Evolutionary conservation across 2,888 invertebrate genomes (phyloP).

Genomic region (Drosophila nigricruria): DNA sequence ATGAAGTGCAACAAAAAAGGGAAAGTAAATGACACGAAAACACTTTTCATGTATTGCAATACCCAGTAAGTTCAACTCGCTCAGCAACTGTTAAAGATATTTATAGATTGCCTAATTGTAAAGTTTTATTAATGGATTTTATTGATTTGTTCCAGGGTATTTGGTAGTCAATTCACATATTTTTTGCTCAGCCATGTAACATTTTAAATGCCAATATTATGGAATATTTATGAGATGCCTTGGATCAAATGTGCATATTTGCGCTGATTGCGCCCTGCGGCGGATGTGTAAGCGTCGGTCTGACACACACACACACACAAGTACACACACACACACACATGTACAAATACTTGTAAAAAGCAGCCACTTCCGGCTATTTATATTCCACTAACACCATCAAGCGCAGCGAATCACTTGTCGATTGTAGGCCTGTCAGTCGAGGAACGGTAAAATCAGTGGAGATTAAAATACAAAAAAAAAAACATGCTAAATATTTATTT

Average conservation of each 20-base stretch:
- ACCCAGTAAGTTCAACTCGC: not conserved
- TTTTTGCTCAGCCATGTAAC: not conserved
- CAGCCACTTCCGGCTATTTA: constrained; percentile 62
- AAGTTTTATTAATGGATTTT: not conserved
- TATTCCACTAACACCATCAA: constrained; percentile 33
- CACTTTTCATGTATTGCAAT: not conserved
- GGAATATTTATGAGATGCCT: constrained; percentile 56
- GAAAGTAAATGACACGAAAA: not conserved
- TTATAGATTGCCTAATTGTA: no score
- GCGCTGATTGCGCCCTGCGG: constrained; percentile 56
- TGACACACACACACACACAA: constrained; percentile 21
- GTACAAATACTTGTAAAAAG: constrained; percentile 15
- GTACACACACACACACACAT: constrained; percentile 2
- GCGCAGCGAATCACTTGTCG: constrained; percentile 10
- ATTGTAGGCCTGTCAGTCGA: not conserved
- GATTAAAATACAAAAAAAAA: constrained; percentile 2
- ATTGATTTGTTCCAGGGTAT: not conserved
- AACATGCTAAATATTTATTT: not conserved
- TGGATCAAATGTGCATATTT: constrained; percentile 61
- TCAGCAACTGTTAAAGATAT: not conserved
- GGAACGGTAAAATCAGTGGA: constrained; percentile 28
- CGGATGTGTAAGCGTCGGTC: constrained; percentile 49
- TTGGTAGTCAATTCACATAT: not conserved
- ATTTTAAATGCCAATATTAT: constrained; percentile 36
- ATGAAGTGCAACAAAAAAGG: not conserved